These are phyloP conservation scores for Percina caprodes DNA, from an alignment of 2,113 vertebrate species.

Conservation along the genomic window DNA sequence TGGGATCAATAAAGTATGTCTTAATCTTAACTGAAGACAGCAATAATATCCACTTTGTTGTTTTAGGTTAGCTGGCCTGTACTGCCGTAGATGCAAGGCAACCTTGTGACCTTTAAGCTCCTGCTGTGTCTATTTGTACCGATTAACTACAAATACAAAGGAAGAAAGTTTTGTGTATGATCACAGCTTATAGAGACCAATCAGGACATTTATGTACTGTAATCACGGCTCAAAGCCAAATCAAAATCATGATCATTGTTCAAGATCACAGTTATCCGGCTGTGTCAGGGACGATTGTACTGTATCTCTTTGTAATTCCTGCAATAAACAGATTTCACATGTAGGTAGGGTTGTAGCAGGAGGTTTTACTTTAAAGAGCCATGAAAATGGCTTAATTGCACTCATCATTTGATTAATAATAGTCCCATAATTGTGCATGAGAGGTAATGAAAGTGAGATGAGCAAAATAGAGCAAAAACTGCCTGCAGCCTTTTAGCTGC, in stretches of 20 bases:
- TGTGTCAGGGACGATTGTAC: neutral
- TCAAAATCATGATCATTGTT: slow-evolving; percentile 5
- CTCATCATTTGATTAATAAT: slow-evolving; percentile 35
- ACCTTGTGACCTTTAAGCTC: slow-evolving; percentile 20
- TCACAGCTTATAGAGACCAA: neutral
- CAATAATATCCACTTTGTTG: slow-evolving; percentile 25
- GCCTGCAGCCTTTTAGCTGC: slow-evolving; percentile 43
- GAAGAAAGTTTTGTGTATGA: slow-evolving; percentile 3
- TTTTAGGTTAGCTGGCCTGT: slow-evolving; percentile 42
- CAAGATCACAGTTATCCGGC: neutral
- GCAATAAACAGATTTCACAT: slow-evolving; percentile 17
- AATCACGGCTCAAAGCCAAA: neutral
- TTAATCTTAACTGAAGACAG: neutral
- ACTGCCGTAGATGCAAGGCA: slow-evolving; percentile 21
- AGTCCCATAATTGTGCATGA: slow-evolving; percentile 29
- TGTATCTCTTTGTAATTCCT: neutral
- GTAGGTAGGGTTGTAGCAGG: slow-evolving; percentile 6
- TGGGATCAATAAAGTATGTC: no score
- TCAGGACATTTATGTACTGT: neutral
- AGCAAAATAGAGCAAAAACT: neutral
- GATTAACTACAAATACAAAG: slow-evolving; percentile 12
- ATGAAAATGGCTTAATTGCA: slow-evolving; percentile 40
- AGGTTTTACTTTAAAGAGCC: slow-evolving; percentile 4
- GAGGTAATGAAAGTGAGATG: slow-evolving; percentile 37
- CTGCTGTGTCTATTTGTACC: slow-evolving; percentile 11